These are phyloP conservation scores for Ptilodon capucinus DNA, from an alignment of 2,888 invertebrate species.

Conservation along the genomic window DNA sequence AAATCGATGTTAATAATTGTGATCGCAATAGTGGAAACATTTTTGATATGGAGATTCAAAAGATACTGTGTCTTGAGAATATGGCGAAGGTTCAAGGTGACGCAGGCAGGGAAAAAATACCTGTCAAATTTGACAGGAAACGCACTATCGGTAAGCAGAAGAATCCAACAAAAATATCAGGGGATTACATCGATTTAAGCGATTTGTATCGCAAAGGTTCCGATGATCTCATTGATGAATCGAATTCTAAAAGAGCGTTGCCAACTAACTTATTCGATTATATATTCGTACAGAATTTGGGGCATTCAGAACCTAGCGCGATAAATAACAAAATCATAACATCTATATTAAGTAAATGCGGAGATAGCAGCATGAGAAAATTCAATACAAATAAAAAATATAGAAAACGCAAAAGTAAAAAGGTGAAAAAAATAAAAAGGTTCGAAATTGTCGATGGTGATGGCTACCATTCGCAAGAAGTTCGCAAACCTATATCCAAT, in stretches of 20 bases:
- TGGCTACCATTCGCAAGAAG: too few species aligned
- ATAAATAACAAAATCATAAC: not conserved
- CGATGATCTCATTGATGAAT: conserved; percentile 19
- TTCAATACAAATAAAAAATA: not conserved
- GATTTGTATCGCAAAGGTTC: conserved; percentile 3
- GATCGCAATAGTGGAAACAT: conserved; percentile 14
- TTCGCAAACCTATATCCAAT: not conserved
- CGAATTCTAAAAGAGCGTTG: not conserved
- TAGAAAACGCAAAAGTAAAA: not conserved
- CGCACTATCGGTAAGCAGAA: not conserved
- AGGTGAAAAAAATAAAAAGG: not conserved
- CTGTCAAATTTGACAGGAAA: not conserved
- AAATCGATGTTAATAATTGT: conserved; percentile 9
- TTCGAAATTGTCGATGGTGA: not conserved
- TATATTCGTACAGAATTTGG: conserved; percentile 2
- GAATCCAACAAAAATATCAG: not conserved
- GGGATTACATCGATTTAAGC: not conserved
- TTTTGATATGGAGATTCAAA: conserved; percentile 10
- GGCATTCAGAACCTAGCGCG: not conserved
- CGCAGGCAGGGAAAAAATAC: not conserved
- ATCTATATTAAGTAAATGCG: not conserved
- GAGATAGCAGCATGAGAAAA: not conserved
- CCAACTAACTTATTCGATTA: conserved; percentile 32
- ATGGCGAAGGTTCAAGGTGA: not conserved
- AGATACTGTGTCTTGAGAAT: conserved; percentile 1